Conservation (phyloP, 2,113 vertebrate genomes). For the Platanista minor region DNA sequence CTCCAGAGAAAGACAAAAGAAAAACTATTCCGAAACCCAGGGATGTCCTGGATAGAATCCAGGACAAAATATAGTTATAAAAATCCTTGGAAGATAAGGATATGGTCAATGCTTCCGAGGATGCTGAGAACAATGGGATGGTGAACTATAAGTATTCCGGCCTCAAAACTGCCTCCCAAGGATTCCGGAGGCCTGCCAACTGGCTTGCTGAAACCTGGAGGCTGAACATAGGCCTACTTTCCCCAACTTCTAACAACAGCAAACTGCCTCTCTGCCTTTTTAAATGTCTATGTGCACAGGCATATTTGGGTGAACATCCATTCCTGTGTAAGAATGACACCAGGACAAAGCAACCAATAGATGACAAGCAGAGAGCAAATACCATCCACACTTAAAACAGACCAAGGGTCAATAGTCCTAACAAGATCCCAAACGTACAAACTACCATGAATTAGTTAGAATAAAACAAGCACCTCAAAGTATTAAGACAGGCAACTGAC, state of each 20-base stretch:
- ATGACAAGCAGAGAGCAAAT: not conserved
- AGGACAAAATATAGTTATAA: conserved; percentile 24
- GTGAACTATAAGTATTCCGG: not conserved
- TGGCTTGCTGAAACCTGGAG: not conserved
- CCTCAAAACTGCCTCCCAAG: not conserved
- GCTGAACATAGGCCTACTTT: not conserved
- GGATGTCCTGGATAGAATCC: conserved; percentile 32
- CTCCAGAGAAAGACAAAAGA: conserved; percentile 62
- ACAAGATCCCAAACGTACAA: not conserved
- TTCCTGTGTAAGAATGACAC: not conserved
- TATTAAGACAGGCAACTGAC: not conserved
- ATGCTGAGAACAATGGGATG: conserved; percentile 1
- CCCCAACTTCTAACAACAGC: not conserved
- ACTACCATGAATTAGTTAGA: not conserved
- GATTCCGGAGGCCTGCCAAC: not conserved
- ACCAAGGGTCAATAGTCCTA: not conserved
- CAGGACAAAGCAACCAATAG: not conserved
- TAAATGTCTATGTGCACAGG: not conserved
- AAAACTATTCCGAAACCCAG: conserved; percentile 40
- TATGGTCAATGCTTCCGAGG: not conserved
- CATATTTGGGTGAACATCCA: not conserved
- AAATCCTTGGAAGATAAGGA: conserved; percentile 57
- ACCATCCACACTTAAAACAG: not conserved
- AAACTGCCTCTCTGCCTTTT: not conserved
- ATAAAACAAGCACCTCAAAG: not conserved